A percentile compares a stretch with the other conserved stretches of the same genome.
phyloP scores from a whole-genome alignment of 2,113 vertebrate genomes.

The Archilochus colubris region DNA sequence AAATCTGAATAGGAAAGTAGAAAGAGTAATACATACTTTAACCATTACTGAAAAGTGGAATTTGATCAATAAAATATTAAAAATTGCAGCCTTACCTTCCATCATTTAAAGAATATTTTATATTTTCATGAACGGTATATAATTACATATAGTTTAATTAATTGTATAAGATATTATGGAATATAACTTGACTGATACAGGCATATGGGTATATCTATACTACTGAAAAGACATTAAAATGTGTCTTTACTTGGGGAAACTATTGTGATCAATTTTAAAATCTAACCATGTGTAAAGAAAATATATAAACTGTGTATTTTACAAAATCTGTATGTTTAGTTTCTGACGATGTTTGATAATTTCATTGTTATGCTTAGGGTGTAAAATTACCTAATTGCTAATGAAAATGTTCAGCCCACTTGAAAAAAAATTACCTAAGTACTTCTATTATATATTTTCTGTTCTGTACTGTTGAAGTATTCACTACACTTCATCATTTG shows the following conservation, averaged over 20 bases:
- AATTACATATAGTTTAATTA: neutral
- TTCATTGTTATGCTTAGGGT: neutral
- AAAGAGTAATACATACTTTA: neutral
- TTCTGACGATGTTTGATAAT: neutral
- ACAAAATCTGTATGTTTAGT: neutral
- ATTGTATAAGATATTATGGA: neutral
- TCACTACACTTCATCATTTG: neutral
- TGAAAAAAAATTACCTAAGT: constrained; percentile 13
- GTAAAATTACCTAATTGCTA: constrained; percentile 22
- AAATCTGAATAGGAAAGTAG: neutral
- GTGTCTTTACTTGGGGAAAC: neutral
- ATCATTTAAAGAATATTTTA: neutral
- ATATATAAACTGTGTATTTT: neutral
- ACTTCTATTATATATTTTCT: neutral
- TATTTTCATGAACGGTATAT: neutral
- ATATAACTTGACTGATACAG: neutral
- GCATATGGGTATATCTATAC: neutral
- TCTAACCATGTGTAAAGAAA: neutral
- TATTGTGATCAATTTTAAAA: neutral
- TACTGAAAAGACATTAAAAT: neutral
- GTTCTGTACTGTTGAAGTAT: neutral
- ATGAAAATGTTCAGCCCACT: neutral
- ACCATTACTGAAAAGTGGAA: neutral
- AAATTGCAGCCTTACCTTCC: neutral
- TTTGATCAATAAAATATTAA: neutral